Evolutionary conservation across 2,113 vertebrate genomes (phyloP).

Genomic region (Clarias batrachus): DNA sequence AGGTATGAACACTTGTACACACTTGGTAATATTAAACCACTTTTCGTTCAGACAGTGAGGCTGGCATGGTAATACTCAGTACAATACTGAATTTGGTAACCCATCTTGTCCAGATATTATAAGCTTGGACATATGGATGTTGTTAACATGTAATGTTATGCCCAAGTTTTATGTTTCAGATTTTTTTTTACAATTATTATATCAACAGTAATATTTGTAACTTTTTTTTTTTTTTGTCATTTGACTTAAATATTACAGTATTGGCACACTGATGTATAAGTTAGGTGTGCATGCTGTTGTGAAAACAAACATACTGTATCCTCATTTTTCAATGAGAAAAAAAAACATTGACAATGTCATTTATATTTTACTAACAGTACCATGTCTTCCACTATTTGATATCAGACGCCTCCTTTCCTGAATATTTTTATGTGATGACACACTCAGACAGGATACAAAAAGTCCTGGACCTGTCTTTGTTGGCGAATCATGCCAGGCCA

Average conservation of each 20-base stretch:
- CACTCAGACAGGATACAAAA: no score
- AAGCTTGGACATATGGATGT: neutral
- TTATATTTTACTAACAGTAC: neutral
- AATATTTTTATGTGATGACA: no score
- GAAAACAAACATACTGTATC: neutral
- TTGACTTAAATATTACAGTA: neutral
- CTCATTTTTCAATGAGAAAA: neutral
- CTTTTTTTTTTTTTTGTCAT: neutral
- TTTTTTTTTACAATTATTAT: neutral
- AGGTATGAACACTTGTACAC: conserved; percentile 59
- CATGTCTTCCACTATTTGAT: neutral
- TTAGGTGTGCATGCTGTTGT: neutral
- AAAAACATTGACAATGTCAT: neutral
- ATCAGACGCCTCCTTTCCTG: neutral
- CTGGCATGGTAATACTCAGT: neutral
- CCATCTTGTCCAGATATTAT: neutral
- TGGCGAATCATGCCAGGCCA: neutral
- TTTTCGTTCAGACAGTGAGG: neutral
- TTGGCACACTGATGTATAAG: neutral
- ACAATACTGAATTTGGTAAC: neutral
- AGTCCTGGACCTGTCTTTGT: no score
- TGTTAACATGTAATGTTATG: neutral
- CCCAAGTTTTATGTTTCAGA: neutral
- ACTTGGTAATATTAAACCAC: neutral
- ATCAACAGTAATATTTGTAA: neutral